Conservation (phyloP, 2,888 invertebrate genomes). For the Marasmarcha lunaedactyla region DNA sequence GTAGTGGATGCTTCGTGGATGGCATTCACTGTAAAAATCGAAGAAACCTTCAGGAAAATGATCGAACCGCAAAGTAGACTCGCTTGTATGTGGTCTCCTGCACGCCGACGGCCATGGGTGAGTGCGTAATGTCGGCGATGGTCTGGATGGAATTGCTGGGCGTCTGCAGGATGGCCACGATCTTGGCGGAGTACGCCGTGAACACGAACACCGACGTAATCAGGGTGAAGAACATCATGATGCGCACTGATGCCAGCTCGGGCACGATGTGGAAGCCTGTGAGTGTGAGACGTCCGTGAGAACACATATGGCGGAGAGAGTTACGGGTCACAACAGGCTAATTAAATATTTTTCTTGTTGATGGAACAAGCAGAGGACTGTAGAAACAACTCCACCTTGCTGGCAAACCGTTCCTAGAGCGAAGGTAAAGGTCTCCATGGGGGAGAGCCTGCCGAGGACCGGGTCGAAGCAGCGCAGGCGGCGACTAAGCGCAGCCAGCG, state of each 20-base stretch:
- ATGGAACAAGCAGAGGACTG: no score
- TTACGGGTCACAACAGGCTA: no score
- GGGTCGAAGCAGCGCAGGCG: conserved; percentile 12
- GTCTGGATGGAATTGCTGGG: conserved; percentile 71
- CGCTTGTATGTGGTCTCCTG: conserved; percentile 73
- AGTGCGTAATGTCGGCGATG: conserved; percentile 64
- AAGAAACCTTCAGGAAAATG: no score
- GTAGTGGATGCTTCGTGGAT: no score
- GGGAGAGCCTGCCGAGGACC: conserved; percentile 23
- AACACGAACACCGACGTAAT: conserved; percentile 69
- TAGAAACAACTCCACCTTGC: conserved; percentile 69
- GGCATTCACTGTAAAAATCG: no score
- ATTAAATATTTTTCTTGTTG: no score
- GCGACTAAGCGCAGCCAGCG: conserved; percentile 21
- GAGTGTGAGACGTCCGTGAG: no score
- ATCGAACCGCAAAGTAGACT: conserved; percentile 65
- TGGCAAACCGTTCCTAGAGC: conserved; percentile 72
- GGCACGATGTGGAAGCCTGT: conserved; percentile 59
- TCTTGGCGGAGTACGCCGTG: conserved; percentile 76
- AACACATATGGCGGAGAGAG: no score
- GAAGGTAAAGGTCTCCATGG: conserved; percentile 61
- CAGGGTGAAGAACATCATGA: conserved; percentile 67
- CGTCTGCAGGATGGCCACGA: conserved; percentile 73
- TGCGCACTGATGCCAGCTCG: conserved; percentile 54
- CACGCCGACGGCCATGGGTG: conserved; percentile 67